Conservation (phyloP, 2,797 vertebrate species). For the Lagodon rhomboides region DNA sequence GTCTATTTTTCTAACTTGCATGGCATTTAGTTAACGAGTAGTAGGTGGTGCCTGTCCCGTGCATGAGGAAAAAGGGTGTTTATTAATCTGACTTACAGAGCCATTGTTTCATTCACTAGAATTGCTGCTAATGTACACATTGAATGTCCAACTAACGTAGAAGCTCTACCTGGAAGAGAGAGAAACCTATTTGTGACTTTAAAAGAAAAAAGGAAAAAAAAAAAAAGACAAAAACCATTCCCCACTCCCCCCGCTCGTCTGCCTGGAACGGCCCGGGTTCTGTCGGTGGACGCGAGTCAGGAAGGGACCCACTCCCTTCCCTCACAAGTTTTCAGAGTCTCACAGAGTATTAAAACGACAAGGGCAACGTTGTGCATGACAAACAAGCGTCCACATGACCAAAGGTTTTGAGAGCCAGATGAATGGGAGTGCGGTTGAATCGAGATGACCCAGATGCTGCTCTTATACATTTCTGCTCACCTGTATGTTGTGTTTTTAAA, state of each 20-base stretch:
- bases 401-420: conserved; percentile 77
- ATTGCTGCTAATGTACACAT: conserved; percentile 84
- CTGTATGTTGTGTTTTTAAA: conserved; percentile 77
- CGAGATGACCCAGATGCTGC: conserved; percentile 77
- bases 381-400: conserved; percentile 73
- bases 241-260: conserved; percentile 36
- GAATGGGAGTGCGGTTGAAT: conserved; percentile 64
- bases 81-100: conserved; percentile 76
- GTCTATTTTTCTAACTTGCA: conserved; percentile 84
- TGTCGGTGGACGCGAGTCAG: conserved; percentile 41
- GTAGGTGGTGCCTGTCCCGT: conserved; percentile 75
- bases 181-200: conserved; percentile 56
- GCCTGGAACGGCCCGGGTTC: conserved; percentile 45
- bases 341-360: conserved; percentile 53
- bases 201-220: background rate
- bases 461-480: conserved; percentile 76
- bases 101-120: conserved; percentile 79
- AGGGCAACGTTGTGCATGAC: conserved; percentile 71
- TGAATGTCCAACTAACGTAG: conserved; percentile 82
- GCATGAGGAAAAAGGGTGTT: conserved; percentile 79
- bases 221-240: conserved; percentile 3
- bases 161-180: conserved; percentile 59
- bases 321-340: conserved; percentile 46
- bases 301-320: conserved; percentile 39
- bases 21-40: conserved; percentile 71